Conservation (phyloP, 2,888 invertebrate genomes). For the Thera obeliscata region DNA sequence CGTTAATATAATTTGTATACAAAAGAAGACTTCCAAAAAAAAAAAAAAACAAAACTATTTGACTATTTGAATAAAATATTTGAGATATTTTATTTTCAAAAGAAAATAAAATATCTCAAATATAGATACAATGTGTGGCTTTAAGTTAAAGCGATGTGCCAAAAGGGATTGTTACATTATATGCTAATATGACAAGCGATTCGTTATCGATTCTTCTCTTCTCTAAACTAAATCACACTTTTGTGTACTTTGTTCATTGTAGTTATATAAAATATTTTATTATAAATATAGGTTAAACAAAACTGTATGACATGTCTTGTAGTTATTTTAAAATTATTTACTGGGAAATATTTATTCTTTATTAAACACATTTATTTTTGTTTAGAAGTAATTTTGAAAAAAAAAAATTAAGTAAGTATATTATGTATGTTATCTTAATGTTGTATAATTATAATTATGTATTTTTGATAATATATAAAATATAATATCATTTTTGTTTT, state of each 20-base stretch:
- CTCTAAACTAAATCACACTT: slow-evolving; percentile 6
- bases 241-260: slow-evolving; percentile 4
- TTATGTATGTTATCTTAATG: slow-evolving; percentile 32
- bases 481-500: slow-evolving; percentile 25
- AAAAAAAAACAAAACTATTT: too few species aligned
- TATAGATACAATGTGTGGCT: too few species aligned
- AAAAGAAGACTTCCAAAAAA: too few species aligned
- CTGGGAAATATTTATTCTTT: slow-evolving; percentile 24
- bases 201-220: slow-evolving; percentile 12
- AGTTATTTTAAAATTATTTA: slow-evolving; percentile 14
- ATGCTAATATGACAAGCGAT: slow-evolving; percentile 20
- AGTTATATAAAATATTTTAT: slow-evolving; percentile 14
- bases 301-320: slow-evolving; percentile 8
- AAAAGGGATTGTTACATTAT: slow-evolving; percentile 18
- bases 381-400: slow-evolving; percentile 1
- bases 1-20: too few species aligned
- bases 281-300: slow-evolving; percentile 4
- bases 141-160: slow-evolving; percentile 23
- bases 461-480: slow-evolving; percentile 35
- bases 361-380: background rate
- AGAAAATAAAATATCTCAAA: too few species aligned
- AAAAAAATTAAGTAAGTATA: background rate
- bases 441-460: slow-evolving; percentile 26
- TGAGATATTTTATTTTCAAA: too few species aligned
- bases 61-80: too few species aligned